A percentile compares a stretch with the other conserved stretches of the same genome.
These are phyloP conservation scores for Nasonia oneida DNA, from an alignment of 2,888 invertebrate genomes.

Conservation along the genomic window DNA sequence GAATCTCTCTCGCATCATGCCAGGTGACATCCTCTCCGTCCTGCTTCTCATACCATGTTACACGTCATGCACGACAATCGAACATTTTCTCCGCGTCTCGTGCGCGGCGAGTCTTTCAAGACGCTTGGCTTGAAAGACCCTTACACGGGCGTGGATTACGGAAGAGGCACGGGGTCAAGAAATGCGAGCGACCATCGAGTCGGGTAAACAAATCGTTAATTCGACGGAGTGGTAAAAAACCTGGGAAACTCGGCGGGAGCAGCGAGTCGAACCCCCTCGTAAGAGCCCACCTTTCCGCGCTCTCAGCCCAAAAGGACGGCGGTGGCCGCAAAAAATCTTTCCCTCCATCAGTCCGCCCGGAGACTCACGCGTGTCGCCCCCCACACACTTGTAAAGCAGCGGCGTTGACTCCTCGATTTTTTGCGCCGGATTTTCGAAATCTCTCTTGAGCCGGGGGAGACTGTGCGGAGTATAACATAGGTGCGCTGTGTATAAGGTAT, in stretches of 20 bases:
- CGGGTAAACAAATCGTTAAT: constrained; percentile 3
- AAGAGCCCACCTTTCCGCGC: background rate
- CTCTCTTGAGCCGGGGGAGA: background rate
- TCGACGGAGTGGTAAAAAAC: background rate
- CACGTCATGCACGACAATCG: too few relatives aligned
- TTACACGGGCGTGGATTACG: background rate
- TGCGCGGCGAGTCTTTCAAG: constrained; percentile 37
- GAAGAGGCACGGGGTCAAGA: constrained; percentile 33
- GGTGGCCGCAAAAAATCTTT: constrained; percentile 8
- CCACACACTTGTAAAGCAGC: constrained; percentile 5
- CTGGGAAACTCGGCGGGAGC: constrained; percentile 1
- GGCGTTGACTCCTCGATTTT: constrained; percentile 27
- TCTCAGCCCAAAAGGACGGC: background rate
- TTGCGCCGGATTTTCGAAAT: constrained; percentile 45
- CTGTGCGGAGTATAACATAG: background rate
- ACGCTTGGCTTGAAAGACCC: background rate
- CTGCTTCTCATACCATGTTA: background rate
- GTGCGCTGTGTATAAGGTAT: background rate
- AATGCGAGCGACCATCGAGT: background rate
- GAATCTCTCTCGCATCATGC: constrained; percentile 32
- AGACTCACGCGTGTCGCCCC: constrained; percentile 1
- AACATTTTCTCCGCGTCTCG: background rate
- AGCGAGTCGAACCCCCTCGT: background rate
- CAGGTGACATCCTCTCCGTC: constrained; percentile 45
- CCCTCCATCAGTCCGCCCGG: background rate